Evolutionary conservation across 2,888 invertebrate species (phyloP).

Genomic region (Ophion costatus): DNA sequence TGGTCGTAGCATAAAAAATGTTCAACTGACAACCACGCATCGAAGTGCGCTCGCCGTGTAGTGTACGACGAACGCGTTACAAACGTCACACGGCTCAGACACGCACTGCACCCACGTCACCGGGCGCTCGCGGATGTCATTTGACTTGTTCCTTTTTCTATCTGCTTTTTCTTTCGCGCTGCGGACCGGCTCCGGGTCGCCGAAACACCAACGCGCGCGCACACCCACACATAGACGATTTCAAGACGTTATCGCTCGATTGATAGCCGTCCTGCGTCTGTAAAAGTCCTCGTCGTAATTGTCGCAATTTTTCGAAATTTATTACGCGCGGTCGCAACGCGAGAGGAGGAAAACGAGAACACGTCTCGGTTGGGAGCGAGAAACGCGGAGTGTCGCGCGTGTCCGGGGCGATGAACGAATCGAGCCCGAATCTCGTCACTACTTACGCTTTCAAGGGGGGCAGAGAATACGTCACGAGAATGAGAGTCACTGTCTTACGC

Average conservation of each 20-base stretch:
- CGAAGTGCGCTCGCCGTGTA: slow-evolving; percentile 5
- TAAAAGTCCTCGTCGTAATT: not conserved
- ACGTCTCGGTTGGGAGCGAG: slow-evolving; percentile 5
- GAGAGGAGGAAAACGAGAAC: not conserved
- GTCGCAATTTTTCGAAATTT: not conserved
- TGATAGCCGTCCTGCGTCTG: not conserved
- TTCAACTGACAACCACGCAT: slow-evolving; percentile 64
- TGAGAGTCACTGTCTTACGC: slow-evolving; percentile 80
- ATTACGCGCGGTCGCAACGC: not conserved
- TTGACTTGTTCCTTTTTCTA: slow-evolving; percentile 66
- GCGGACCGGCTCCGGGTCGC: not conserved
- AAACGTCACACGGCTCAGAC: slow-evolving; percentile 8
- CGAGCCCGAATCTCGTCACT: slow-evolving; percentile 83
- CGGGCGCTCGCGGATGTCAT: slow-evolving; percentile 63
- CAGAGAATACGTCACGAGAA: slow-evolving; percentile 84
- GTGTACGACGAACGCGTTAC: slow-evolving; percentile 4
- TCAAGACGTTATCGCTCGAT: not conserved
- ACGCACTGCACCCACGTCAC: slow-evolving; percentile 60
- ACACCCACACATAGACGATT: not conserved
- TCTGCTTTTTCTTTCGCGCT: slow-evolving; percentile 44
- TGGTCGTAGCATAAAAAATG: slow-evolving; percentile 18
- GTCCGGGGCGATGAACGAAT: slow-evolving; percentile 71
- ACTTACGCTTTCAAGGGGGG: slow-evolving; percentile 83
- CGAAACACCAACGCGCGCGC: not conserved
- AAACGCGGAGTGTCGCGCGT: slow-evolving; percentile 13